Base-by-base conservation (phyloP, 2,797 vertebrate species). In the Graptemys geographica region DNA sequence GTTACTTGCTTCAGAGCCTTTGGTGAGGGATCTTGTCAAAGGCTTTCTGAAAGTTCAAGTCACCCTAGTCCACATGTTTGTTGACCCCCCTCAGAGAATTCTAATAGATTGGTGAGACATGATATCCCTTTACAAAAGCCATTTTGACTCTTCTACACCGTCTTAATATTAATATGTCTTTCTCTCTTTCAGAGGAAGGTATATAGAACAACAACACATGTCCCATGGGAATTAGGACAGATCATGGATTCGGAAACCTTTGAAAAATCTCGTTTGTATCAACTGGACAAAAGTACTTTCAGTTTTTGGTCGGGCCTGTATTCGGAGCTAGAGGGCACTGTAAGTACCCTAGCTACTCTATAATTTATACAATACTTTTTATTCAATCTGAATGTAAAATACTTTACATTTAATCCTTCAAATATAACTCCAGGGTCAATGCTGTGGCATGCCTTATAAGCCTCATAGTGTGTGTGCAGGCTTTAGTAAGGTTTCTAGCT, bases 241-340 rank as follows among this genome's bases (percentile, higher is more conserved):
- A 99, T 99, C 93, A 99, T 99, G 99, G 99, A 99, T 94, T 98
- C 99, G 2, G 99, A 99, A 97, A 99, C 99, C 0, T 99, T 99
- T 98, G 99, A 99, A 96, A 99, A 99, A 95, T 99, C 99, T 23
- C 99, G 99, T 69, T 98, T 99, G 37, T 99, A 99, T 98, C 99
- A 99, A 92, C 98, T 99, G 98, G 99, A 99, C 98, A 99, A 99
- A 98, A 99, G 99, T 95, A 99, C 99, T 96, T 99, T 99, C 97
- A 99, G 99, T 96, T 99, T 99, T 97, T 99, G 99, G 99, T 99
- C 99, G 85, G 99, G 99, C 93, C 98, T 99, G 13, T 99, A 99
- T 93, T 99, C 99, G 10, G 99, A 99, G 96, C 98, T 98, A 18
- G 99, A 99, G 98, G 99, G 99, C 96, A 99, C 99, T 94, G 99